Evolutionary conservation across 2,113 vertebrate genomes (phyloP).

Genomic region (Pteruthius melanotis): DNA sequence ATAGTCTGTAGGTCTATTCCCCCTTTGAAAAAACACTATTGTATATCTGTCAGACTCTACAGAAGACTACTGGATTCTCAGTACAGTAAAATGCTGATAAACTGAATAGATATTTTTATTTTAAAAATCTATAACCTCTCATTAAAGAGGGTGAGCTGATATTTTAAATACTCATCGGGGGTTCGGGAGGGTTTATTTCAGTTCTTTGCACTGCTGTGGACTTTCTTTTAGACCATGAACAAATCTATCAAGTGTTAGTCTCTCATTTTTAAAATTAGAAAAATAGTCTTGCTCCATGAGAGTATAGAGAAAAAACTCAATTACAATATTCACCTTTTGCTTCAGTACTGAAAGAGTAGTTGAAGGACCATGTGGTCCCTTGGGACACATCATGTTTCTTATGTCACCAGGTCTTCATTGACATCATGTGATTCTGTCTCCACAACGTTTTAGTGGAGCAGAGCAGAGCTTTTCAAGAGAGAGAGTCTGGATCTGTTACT

Average conservation of each 20-base stretch:
- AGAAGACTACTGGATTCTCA: background rate
- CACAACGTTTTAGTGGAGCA: background rate
- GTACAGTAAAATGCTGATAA: background rate
- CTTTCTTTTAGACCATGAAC: background rate
- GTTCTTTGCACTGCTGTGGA: background rate
- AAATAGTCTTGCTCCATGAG: background rate
- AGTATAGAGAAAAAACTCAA: background rate
- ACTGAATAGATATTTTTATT: background rate
- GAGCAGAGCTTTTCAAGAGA: background rate
- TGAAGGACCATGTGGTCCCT: background rate
- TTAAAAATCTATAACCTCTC: background rate
- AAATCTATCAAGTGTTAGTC: background rate
- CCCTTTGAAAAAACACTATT: background rate
- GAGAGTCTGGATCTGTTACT: background rate
- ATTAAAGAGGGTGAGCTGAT: background rate
- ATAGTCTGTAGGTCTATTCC: background rate
- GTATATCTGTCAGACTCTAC: background rate
- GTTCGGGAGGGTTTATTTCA: background rate
- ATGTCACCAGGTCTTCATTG: background rate
- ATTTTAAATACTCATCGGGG: background rate
- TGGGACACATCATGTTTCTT: fast-evolving
- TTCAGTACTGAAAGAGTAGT: background rate
- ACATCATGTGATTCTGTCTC: background rate
- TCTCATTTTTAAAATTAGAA: background rate
- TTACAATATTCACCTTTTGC: background rate